Conservation (phyloP, 2,888 invertebrate genomes). For the Ophraella communa region DNA sequence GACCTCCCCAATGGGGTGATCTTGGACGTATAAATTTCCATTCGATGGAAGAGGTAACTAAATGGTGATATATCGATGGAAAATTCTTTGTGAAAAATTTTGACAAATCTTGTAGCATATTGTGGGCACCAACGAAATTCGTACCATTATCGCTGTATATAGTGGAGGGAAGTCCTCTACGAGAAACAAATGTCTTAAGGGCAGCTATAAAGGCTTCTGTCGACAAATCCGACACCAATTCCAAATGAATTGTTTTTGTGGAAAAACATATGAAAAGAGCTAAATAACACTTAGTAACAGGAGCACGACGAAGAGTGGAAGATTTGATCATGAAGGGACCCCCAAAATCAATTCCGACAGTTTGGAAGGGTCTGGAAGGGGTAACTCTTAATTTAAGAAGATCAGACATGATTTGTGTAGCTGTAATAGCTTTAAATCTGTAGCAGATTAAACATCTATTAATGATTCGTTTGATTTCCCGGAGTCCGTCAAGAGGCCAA, state of each 20-base stretch:
- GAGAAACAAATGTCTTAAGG: neutral
- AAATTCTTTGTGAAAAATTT: too few species aligned
- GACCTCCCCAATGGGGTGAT: conserved; percentile 13
- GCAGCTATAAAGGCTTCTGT: neutral
- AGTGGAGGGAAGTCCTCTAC: neutral
- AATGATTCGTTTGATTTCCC: neutral
- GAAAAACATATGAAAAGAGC: conserved; percentile 32
- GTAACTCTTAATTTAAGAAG: too few species aligned
- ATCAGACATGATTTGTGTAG: neutral
- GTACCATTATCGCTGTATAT: conserved; percentile 7
- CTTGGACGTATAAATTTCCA: too few species aligned
- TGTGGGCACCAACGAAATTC: conserved; percentile 2
- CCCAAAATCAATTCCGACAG: neutral
- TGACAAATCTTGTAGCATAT: conserved; percentile 1
- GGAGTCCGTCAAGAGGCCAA: neutral
- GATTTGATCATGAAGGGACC: too few species aligned
- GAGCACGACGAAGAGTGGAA: too few species aligned
- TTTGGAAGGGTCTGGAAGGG: neutral
- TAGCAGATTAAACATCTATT: neutral
- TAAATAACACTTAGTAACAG: conserved; percentile 41
- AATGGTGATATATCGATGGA: too few species aligned
- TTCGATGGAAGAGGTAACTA: too few species aligned
- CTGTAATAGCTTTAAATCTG: neutral
- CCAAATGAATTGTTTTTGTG: conserved; percentile 26
- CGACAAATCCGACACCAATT: neutral